These are phyloP conservation scores for Thymelicus sylvestris DNA, from an alignment of 2,888 invertebrate species.

Conservation along the genomic window DNA sequence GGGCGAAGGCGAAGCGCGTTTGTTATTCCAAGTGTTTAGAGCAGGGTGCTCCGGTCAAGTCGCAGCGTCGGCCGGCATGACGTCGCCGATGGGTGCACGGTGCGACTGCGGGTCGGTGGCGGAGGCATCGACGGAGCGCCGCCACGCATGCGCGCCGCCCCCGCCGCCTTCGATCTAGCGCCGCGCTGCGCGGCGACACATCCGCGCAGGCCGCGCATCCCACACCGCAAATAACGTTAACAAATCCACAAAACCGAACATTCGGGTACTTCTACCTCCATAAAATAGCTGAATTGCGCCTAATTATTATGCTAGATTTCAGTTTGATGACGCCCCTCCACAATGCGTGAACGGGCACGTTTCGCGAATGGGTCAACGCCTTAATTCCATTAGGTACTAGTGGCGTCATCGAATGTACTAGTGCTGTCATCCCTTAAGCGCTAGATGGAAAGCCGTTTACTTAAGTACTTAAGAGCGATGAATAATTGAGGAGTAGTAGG, in stretches of 20 bases:
- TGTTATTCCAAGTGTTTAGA: constrained; percentile 66
- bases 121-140: constrained; percentile 61
- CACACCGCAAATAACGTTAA: constrained; percentile 74
- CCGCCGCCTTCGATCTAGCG: constrained; percentile 77
- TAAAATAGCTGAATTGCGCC: constrained; percentile 54
- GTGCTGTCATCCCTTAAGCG: constrained; percentile 45
- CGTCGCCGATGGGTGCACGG: constrained; percentile 73
- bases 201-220: constrained; percentile 74
- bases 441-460: constrained; percentile 52
- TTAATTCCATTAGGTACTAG: constrained; percentile 44
- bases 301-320: constrained; percentile 53
- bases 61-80: constrained; percentile 75
- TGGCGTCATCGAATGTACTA: constrained; percentile 39
- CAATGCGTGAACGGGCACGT: constrained; percentile 22
- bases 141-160: constrained; percentile 65
- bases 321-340: constrained; percentile 45
- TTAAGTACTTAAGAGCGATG: constrained; percentile 47
- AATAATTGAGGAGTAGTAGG: constrained; percentile 44
- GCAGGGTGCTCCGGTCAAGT: constrained; percentile 76
- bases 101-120: constrained; percentile 74
- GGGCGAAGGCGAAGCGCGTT: constrained; percentile 59
- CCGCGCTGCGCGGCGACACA: constrained; percentile 64
- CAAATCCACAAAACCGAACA: constrained; percentile 66
- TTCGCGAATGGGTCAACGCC: constrained; percentile 28
- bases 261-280: constrained; percentile 57